Evolutionary conservation across 1,140 invertebrate genomes (phyloP).

Genomic region (Hydropsyche tenuis): DNA sequence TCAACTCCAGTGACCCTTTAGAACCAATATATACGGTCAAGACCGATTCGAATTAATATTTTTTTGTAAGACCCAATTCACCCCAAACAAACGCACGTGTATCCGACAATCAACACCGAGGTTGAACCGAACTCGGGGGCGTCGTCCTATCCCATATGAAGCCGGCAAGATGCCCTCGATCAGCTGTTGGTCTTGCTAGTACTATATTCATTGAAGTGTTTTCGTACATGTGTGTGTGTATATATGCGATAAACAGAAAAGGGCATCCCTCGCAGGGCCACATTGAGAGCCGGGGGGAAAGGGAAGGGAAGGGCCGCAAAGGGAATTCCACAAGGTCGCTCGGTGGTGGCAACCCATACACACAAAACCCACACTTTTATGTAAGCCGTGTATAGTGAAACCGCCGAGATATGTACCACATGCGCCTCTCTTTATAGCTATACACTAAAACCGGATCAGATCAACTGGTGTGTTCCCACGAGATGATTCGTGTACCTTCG

Average conservation of each 20-base stretch:
- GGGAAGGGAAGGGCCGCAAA: constrained; percentile 36
- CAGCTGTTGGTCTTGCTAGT: not conserved
- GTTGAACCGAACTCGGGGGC: too few relatives aligned
- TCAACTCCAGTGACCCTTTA: too few relatives aligned
- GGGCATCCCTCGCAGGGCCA: constrained; percentile 9
- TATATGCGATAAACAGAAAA: constrained; percentile 28
- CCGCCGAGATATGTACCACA: not conserved
- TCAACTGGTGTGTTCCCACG: constrained; percentile 3
- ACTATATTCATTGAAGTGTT: not conserved
- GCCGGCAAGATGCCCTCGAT: constrained; percentile 11
- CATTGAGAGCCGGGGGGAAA: not conserved
- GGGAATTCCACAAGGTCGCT: constrained; percentile 50
- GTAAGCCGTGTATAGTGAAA: not conserved
- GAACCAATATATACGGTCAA: too few relatives aligned
- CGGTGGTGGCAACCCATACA: constrained; percentile 20
- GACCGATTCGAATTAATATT: too few relatives aligned
- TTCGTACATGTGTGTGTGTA: constrained; percentile 16
- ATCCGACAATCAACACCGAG: too few relatives aligned
- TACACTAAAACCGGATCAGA: constrained; percentile 20
- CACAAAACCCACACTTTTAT: not conserved
- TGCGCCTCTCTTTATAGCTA: not conserved
- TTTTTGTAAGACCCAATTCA: too few relatives aligned
- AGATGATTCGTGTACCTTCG: not conserved
- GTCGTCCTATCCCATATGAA: too few relatives aligned
- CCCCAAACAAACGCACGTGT: too few relatives aligned